Percentiles rank a stretch among this genome's conserved stretches.
Conservation (phyloP, 1,140 invertebrate species). For the Dermatophagoides farinae region DNA sequence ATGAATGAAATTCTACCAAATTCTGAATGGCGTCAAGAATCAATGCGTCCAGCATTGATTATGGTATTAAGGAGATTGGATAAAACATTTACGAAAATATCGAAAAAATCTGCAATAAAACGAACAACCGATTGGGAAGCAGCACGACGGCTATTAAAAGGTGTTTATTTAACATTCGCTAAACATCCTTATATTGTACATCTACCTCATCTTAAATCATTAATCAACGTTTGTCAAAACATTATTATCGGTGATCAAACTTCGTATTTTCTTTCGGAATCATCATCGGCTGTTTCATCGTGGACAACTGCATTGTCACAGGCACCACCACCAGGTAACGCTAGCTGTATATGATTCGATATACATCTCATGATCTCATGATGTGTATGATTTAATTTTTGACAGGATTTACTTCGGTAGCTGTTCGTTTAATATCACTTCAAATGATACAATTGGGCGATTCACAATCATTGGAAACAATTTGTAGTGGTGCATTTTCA, state of each 20-base stretch:
- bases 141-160: slow-evolving; percentile 72
- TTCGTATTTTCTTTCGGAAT: slow-evolving; percentile 20
- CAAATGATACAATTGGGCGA: slow-evolving; percentile 80
- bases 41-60: slow-evolving; percentile 69
- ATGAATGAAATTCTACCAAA: slow-evolving; percentile 83
- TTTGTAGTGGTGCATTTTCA: slow-evolving; percentile 65
- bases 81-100: slow-evolving; percentile 91
- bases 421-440: slow-evolving; percentile 72
- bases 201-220: slow-evolving; percentile 78
- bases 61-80: slow-evolving; percentile 78
- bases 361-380: not conserved
- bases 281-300: slow-evolving; percentile 4
- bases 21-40: slow-evolving; percentile 90
- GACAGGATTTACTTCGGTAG: slow-evolving; percentile 78
- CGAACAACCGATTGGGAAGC: slow-evolving; percentile 89
- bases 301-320: slow-evolving; percentile 7
- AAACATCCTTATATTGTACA: slow-evolving; percentile 88
- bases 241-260: slow-evolving; percentile 39
- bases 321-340: slow-evolving; percentile 4
- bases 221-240: slow-evolving; percentile 36
- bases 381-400: not conserved
- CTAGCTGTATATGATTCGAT: not conserved
- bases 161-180: slow-evolving; percentile 77
- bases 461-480: slow-evolving; percentile 73
- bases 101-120: slow-evolving; percentile 77